A percentile compares a stretch with the other conserved stretches of the same genome.
Conservation (phyloP, 1,140 invertebrate genomes). For the Asbolus verrucosus region DNA sequence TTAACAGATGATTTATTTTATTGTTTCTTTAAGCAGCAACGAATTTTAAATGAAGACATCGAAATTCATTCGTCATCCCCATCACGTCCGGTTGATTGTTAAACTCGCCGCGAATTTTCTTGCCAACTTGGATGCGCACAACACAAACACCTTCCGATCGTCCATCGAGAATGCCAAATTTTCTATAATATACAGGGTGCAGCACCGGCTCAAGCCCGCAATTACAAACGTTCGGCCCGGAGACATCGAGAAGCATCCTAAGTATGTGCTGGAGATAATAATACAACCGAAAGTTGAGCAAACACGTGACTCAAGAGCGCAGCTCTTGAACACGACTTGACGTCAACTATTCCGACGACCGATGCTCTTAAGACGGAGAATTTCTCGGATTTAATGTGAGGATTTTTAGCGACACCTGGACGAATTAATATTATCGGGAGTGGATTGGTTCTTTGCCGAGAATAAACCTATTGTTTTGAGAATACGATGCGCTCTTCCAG, state of each 20-base stretch:
- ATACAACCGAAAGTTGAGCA: slow-evolving; percentile 18
- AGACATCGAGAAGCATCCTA: slow-evolving; percentile 4
- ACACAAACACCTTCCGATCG: slow-evolving; percentile 11
- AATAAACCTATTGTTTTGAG: slow-evolving; percentile 15
- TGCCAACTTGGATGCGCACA: slow-evolving; percentile 10
- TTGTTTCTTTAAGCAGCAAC: slow-evolving; percentile 48
- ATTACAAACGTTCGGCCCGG: no score
- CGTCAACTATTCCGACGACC: slow-evolving; percentile 21
- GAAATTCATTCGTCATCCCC: slow-evolving; percentile 10
- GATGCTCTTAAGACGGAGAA: not conserved
- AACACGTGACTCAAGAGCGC: slow-evolving; percentile 31
- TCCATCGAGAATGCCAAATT: not conserved
- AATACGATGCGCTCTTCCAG: slow-evolving; percentile 9
- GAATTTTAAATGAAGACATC: slow-evolving; percentile 16
- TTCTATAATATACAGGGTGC: no score
- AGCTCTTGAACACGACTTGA: not conserved
- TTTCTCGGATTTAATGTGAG: not conserved
- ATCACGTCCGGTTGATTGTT: slow-evolving; percentile 27
- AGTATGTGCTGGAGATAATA: slow-evolving; percentile 8
- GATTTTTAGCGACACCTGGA: slow-evolving; percentile 16
- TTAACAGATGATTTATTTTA: slow-evolving; percentile 58
- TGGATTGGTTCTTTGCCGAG: slow-evolving; percentile 5
- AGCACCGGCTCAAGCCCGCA: no score
- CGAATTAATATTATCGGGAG: slow-evolving; percentile 12
- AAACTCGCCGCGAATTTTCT: slow-evolving; percentile 21